A percentile compares a stretch with the other conserved stretches of the same genome.
phyloP scores from a whole-genome alignment of 2,113 vertebrate species.

The Bufo bufo region DNA sequence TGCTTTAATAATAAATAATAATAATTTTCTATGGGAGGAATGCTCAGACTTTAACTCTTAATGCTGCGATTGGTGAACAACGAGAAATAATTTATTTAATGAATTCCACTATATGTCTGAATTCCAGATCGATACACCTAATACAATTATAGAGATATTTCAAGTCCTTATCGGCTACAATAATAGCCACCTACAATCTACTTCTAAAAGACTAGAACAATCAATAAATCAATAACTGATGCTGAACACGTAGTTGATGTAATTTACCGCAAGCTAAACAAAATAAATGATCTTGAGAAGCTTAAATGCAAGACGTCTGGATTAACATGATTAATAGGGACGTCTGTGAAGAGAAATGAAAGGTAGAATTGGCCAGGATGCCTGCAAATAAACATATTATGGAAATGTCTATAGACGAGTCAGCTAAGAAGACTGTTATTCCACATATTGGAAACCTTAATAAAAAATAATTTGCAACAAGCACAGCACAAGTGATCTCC shows the following conservation, averaged over 20 bases:
- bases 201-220: background rate
- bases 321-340: background rate
- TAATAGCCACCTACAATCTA: background rate
- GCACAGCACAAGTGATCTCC: background rate
- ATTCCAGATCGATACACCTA: background rate
- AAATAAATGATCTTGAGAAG: background rate
- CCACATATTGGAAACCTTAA: background rate
- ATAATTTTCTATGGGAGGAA: background rate
- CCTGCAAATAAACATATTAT: background rate
- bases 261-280: background rate
- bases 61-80: background rate
- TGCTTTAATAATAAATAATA: no score
- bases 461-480: background rate
- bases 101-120: background rate
- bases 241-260: background rate
- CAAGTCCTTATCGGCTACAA: background rate
- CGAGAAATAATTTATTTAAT: background rate
- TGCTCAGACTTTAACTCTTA: background rate
- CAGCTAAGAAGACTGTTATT: background rate
- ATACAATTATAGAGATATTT: background rate
- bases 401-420: background rate
- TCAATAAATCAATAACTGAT: slow-evolving; percentile 8
- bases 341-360: background rate
- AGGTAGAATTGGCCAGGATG: background rate
- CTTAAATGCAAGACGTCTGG: background rate